Evolutionary conservation across 2,888 invertebrate genomes (phyloP).

Genomic region (Pandemis corylana): DNA sequence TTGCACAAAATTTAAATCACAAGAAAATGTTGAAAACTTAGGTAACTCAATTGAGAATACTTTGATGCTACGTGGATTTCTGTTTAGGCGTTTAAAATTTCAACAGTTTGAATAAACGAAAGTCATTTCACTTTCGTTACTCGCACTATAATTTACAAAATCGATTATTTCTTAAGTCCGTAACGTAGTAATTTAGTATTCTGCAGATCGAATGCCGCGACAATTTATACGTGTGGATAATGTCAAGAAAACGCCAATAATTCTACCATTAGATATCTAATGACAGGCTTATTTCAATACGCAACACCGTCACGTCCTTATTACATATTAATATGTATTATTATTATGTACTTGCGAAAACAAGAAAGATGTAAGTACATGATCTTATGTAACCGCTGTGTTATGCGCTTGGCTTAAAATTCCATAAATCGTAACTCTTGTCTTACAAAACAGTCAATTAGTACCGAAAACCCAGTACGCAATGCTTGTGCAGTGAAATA

Average conservation of each 20-base stretch:
- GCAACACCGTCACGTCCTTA: slow-evolving; percentile 1
- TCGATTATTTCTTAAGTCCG: not conserved
- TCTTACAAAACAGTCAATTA: slow-evolving; percentile 48
- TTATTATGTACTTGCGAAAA: slow-evolving; percentile 15
- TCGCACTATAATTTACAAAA: not conserved
- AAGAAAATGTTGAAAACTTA: too few relatives aligned
- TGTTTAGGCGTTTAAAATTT: not conserved
- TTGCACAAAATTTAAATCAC: too few relatives aligned
- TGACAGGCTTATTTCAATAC: slow-evolving; percentile 2
- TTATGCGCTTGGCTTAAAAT: slow-evolving; percentile 13
- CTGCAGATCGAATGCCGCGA: not conserved
- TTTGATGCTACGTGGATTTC: too few relatives aligned
- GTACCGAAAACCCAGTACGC: slow-evolving; percentile 47
- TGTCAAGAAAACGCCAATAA: not conserved
- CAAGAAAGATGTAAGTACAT: slow-evolving; percentile 27
- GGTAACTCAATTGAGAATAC: not conserved
- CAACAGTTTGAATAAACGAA: not conserved
- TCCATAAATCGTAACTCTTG: slow-evolving; percentile 10
- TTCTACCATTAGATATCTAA: slow-evolving; percentile 2
- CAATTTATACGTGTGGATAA: slow-evolving; percentile 7
- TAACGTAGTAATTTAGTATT: not conserved
- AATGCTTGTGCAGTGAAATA: slow-evolving; percentile 43
- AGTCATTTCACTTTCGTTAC: not conserved
- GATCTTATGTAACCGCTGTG: slow-evolving; percentile 9
- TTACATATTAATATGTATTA: slow-evolving; percentile 11